These are phyloP conservation scores for Yasuhikotakia modesta DNA, from an alignment of 2,797 vertebrate species.

Conservation along the genomic window DNA sequence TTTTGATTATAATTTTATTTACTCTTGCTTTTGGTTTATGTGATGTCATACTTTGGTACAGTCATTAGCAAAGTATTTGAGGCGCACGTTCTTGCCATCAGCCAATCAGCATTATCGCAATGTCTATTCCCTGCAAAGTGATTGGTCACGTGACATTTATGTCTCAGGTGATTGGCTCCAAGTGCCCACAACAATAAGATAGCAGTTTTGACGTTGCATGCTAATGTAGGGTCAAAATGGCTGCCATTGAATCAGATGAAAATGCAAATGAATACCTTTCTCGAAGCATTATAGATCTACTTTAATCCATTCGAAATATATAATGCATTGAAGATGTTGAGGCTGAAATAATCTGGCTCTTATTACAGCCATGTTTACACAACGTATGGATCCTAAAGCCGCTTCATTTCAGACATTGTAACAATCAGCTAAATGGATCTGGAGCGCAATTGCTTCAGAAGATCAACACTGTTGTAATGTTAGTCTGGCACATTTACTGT, in stretches of 20 bases:
- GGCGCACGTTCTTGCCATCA: too few relatives aligned
- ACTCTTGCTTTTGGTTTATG: too few relatives aligned
- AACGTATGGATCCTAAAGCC: conserved; percentile 30
- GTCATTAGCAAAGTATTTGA: too few relatives aligned
- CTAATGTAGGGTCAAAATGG: not conserved
- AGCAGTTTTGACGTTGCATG: not conserved
- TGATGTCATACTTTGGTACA: too few relatives aligned
- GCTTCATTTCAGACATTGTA: conserved; percentile 34
- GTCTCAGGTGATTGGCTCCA: too few relatives aligned
- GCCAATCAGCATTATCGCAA: too few relatives aligned
- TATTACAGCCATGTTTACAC: conserved; percentile 36
- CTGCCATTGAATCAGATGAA: not conserved
- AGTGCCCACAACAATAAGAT: too few relatives aligned
- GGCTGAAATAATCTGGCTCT: not conserved
- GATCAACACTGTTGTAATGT: conserved; percentile 43
- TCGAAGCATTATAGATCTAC: not conserved
- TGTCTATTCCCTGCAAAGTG: too few relatives aligned
- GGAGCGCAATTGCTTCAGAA: conserved; percentile 39
- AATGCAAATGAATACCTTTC: not conserved
- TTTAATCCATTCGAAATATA: conserved; percentile 38
- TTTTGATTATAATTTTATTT: too few relatives aligned
- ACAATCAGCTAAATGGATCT: conserved; percentile 44
- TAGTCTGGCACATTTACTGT: conserved; percentile 34
- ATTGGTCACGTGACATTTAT: too few relatives aligned
- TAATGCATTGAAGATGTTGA: conserved; percentile 29